These are phyloP conservation scores for Plebejus argus DNA, from an alignment of 2,888 invertebrate genomes.

Conservation along the genomic window DNA sequence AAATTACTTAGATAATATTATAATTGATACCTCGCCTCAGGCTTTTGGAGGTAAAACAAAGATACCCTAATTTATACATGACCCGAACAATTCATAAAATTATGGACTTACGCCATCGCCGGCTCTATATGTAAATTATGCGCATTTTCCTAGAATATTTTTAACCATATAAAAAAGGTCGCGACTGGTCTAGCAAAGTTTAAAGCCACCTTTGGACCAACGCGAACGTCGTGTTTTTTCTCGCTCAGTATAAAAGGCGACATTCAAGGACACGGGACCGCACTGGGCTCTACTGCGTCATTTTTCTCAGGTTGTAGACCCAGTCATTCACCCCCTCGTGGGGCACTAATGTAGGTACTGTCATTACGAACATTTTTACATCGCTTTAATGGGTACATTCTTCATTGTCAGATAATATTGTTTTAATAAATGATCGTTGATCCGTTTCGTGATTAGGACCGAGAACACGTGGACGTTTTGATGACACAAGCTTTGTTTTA, in stretches of 20 bases:
- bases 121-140: slow-evolving; percentile 2
- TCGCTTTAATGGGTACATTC: slow-evolving; percentile 18
- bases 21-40: neutral
- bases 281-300: slow-evolving; percentile 51
- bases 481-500: neutral
- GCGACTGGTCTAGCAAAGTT: neutral
- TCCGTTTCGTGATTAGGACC: neutral
- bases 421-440: slow-evolving; percentile 19
- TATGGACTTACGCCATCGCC: neutral
- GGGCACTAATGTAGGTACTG: slow-evolving; percentile 39
- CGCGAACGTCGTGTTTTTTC: slow-evolving; percentile 7
- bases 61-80: neutral
- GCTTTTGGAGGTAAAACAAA: neutral
- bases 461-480: neutral
- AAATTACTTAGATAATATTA: neutral
- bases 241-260: slow-evolving; percentile 41
- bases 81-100: neutral
- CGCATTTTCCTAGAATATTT: slow-evolving; percentile 12
- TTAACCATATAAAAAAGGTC: slow-evolving; percentile 2
- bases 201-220: slow-evolving; percentile 21
- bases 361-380: slow-evolving; percentile 25
- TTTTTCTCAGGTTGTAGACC: slow-evolving; percentile 55
- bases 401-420: slow-evolving; percentile 28
- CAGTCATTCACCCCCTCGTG: slow-evolving; percentile 54
- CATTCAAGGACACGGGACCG: slow-evolving; percentile 50